Evolutionary conservation across 2,888 invertebrate species (phyloP).

Genomic region (Drosophila melanocephala): DNA sequence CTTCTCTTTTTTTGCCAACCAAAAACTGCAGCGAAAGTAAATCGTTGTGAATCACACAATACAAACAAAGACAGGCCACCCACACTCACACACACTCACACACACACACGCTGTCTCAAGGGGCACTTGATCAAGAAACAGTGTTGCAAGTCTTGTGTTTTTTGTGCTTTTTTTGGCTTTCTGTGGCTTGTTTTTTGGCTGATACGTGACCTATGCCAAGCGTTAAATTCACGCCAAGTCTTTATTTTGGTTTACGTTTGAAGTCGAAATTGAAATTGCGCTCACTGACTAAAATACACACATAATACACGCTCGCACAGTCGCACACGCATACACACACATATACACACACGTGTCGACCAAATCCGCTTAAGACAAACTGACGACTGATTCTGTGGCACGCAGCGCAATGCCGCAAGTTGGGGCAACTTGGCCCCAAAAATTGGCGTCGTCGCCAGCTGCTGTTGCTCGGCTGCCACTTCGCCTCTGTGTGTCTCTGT

Average conservation of each 20-base stretch:
- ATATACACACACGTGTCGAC: conserved; percentile 69
- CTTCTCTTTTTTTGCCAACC: conserved; percentile 22
- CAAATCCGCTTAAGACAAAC: conserved; percentile 82
- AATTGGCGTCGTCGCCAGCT: conserved; percentile 40
- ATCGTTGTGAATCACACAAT: conserved; percentile 69
- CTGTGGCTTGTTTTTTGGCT: background rate
- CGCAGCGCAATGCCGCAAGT: conserved; percentile 59
- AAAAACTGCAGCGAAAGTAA: conserved; percentile 65
- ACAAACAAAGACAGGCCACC: conserved; percentile 26
- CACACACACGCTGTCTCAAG: conserved; percentile 19
- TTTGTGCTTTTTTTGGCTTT: background rate
- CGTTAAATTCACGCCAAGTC: conserved; percentile 58
- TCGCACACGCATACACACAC: conserved; percentile 40
- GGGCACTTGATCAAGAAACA: conserved; percentile 19
- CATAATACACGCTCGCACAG: conserved; percentile 18
- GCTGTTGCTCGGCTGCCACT: conserved; percentile 30
- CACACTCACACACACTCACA: conserved; percentile 28
- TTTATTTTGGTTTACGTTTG: conserved; percentile 1
- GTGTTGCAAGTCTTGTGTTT: conserved; percentile 9
- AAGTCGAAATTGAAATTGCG: conserved; percentile 4
- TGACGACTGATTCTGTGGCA: conserved; percentile 80
- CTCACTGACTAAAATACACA: conserved; percentile 22
- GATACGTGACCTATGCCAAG: conserved; percentile 76
- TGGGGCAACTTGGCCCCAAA: conserved; percentile 65
- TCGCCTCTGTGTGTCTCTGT: conserved; percentile 4